These are phyloP conservation scores for Lacanobia wlatinum DNA, from an alignment of 2,888 invertebrate genomes.

Conservation along the genomic window DNA sequence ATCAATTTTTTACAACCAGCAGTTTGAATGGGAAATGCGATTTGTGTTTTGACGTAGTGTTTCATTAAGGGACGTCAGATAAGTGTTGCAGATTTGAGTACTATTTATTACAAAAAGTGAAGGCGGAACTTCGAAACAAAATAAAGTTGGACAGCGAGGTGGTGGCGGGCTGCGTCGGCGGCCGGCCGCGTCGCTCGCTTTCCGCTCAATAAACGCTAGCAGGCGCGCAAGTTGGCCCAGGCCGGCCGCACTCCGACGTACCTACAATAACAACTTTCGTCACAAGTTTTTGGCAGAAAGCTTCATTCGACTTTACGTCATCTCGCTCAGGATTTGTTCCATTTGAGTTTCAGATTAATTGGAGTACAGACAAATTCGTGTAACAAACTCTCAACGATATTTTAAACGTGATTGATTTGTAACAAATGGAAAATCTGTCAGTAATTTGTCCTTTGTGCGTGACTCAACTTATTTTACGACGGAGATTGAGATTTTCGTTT, in stretches of 20 bases:
- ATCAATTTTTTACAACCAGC: constrained; percentile 64
- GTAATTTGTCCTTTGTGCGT: constrained; percentile 22
- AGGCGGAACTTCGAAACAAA: constrained; percentile 68
- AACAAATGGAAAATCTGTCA: constrained; percentile 30
- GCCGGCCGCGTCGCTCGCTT: constrained; percentile 67
- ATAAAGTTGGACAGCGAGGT: constrained; percentile 74
- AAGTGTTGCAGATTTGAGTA: constrained; percentile 49
- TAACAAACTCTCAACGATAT: constrained; percentile 43
- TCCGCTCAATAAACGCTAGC: constrained; percentile 79
- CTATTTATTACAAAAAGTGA: constrained; percentile 69
- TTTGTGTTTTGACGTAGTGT: constrained; percentile 16
- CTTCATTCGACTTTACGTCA: constrained; percentile 68
- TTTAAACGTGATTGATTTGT: constrained; percentile 52
- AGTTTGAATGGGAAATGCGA: constrained; percentile 25
- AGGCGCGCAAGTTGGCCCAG: constrained; percentile 68
- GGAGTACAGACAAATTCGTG: constrained; percentile 55
- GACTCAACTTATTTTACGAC: constrained; percentile 4
- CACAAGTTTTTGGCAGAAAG: constrained; percentile 76
- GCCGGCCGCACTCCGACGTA: constrained; percentile 38
- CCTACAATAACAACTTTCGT: constrained; percentile 75
- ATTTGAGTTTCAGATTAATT: constrained; percentile 61
- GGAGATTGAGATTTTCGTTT: constrained; percentile 3
- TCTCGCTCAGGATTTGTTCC: constrained; percentile 59
- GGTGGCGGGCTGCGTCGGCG: constrained; percentile 61
- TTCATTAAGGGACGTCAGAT: constrained; percentile 39